Base-by-base conservation (phyloP, 2,797 vertebrate species). In the Staurois parvus region DNA sequence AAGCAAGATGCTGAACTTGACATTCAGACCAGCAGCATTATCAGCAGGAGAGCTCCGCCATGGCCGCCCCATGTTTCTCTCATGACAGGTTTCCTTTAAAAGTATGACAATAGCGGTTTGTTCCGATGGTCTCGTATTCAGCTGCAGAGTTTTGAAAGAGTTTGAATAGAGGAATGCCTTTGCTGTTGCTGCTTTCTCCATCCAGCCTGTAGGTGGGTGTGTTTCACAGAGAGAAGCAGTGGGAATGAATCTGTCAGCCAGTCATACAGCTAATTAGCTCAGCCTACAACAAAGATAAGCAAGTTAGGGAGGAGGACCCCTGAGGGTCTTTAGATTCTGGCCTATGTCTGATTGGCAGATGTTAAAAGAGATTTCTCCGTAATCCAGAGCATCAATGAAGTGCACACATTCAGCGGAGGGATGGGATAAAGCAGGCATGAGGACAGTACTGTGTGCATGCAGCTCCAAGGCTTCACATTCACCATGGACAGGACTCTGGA, bases 211-310 rank as follows among this genome's bases (percentile, higher is more conserved):
- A 92, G 91, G 89, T 91, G 91, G 90, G 88, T 91, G 91, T 90
- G 90, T 92, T 91, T 89, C 89, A 86, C 90, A 91, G 90, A 85
- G 90, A 78, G 93, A 94, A 90, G 88, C 84, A 82, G 72, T 90
- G 90, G 89, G 89, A 91, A 88, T 89, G 87, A 78, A 91, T 85
- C 87, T 90, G 91, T 91, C 92, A 89, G 88, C 91, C 90, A 91
- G 93, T 93, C 95, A 93, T 92, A 89, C 89, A 94, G 94, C 94
- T 97, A 96, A 96, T 97, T 97, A 96, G 95, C 95, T 95, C 94
- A 85, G 91, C 92, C 92, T 92, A 93, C 92, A 93, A 96, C 96
- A 97, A 97, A 97, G 95, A 96, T 96, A 95, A 96, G 92, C 93
- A 91, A 89, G 92, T 91, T 92, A 94, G 92, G 93, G 94, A 96